phyloP scores from a whole-genome alignment of 1,140 invertebrate genomes.

The Teleopsis dalmanni region DNA sequence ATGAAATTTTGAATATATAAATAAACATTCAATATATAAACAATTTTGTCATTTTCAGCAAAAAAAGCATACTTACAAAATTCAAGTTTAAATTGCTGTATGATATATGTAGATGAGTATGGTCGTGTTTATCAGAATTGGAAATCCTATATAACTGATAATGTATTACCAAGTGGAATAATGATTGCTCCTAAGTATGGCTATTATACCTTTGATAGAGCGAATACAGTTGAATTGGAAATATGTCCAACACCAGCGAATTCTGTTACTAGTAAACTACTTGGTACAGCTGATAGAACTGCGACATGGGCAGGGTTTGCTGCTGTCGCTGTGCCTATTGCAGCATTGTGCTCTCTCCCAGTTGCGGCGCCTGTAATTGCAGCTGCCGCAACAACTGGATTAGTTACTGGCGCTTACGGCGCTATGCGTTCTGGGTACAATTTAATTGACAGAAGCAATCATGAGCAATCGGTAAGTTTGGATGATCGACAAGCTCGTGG shows the following conservation, averaged over 20 bases:
- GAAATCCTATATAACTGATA: conserved; percentile 22
- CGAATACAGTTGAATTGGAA: conserved; percentile 6
- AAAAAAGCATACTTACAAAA: too few relatives aligned
- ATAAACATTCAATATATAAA: too few relatives aligned
- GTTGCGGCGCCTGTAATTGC: conserved; percentile 24
- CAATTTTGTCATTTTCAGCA: too few relatives aligned
- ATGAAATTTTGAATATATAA: not conserved
- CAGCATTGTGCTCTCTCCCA: conserved; percentile 14
- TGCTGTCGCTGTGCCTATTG: conserved; percentile 9
- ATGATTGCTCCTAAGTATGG: conserved; percentile 31
- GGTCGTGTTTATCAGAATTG: conserved; percentile 32
- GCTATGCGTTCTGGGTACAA: conserved; percentile 18
- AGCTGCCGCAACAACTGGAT: conserved; percentile 18
- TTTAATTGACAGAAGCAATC: conserved; percentile 25
- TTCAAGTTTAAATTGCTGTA: conserved; percentile 30
- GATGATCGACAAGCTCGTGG: conserved; percentile 21
- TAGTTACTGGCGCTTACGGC: conserved; percentile 22
- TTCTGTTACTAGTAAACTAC: not conserved
- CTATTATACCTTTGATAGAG: conserved; percentile 22
- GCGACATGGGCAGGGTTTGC: conserved; percentile 19
- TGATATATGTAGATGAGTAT: conserved; percentile 33
- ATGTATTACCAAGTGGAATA: conserved; percentile 24
- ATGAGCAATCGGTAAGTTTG: conserved; percentile 31
- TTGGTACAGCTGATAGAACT: conserved; percentile 17
- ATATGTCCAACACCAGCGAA: conserved; percentile 16